These are phyloP conservation scores for Nylanderia fulva DNA, from an alignment of 1,140 invertebrate genomes.

Conservation along the genomic window DNA sequence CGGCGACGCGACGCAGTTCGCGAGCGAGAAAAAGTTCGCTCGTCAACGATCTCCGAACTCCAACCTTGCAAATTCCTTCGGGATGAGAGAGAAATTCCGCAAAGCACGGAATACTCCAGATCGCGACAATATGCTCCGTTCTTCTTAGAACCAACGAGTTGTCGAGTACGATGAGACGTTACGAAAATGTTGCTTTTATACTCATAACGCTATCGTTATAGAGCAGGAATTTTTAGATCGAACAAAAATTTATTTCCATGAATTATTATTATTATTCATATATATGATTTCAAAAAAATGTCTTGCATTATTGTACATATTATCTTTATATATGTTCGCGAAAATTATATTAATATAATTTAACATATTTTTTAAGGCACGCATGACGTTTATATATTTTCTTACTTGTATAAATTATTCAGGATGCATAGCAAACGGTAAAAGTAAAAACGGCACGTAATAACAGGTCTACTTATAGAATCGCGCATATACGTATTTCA, in stretches of 20 bases:
- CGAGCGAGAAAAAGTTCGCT: conserved; percentile 67
- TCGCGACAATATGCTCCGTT: conserved; percentile 41
- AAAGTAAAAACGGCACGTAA: background rate
- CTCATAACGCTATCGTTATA: background rate
- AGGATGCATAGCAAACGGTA: background rate
- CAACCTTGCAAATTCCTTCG: conserved; percentile 69
- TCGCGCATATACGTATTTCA: background rate
- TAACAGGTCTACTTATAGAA: background rate
- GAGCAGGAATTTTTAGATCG: background rate
- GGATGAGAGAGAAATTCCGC: conserved; percentile 70
- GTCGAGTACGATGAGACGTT: background rate
- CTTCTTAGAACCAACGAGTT: conserved; percentile 7
- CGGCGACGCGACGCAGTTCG: conserved; percentile 44
- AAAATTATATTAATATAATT: conserved; percentile 4
- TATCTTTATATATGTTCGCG: too few species aligned
- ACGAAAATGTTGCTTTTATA: conserved; percentile 35
- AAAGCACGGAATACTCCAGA: conserved; percentile 58
- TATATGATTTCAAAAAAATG: background rate
- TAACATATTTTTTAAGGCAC: background rate
- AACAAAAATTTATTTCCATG: background rate
- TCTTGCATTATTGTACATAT: background rate
- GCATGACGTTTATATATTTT: background rate
- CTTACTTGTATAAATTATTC: background rate
- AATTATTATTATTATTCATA: background rate
- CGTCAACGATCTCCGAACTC: conserved; percentile 60